Evolutionary conservation across 2,888 invertebrate genomes (phyloP).

Genomic region (Philaethria dido): DNA sequence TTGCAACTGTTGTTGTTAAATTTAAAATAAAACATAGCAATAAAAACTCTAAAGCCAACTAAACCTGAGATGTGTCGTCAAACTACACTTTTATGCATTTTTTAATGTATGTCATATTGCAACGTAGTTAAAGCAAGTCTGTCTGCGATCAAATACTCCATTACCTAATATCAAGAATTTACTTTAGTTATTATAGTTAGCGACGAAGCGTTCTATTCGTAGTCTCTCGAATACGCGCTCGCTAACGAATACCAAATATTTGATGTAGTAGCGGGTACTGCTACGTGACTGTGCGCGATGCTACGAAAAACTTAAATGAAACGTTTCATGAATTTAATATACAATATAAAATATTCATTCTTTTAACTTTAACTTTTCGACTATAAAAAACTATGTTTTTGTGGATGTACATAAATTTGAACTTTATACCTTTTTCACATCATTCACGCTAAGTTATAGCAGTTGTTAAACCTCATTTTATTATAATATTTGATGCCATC

Average conservation of each 20-base stretch:
- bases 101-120: constrained; percentile 25
- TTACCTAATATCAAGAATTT: background rate
- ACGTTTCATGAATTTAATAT: constrained; percentile 28
- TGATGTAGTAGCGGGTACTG: background rate
- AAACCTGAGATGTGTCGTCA: constrained; percentile 17
- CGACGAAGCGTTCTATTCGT: background rate
- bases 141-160: constrained; percentile 6
- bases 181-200: constrained; percentile 11
- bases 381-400: constrained; percentile 15
- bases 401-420: constrained; percentile 17
- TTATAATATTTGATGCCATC: background rate
- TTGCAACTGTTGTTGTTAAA: constrained; percentile 9
- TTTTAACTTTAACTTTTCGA: constrained; percentile 1
- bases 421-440: constrained; percentile 1
- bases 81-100: constrained; percentile 22
- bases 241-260: constrained; percentile 1
- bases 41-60: constrained; percentile 15
- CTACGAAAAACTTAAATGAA: constrained; percentile 18
- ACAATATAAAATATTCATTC: constrained; percentile 13
- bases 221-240: constrained; percentile 7
- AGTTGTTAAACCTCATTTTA: background rate
- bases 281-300: constrained; percentile 27
- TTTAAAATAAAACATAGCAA: constrained; percentile 16
- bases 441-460: constrained; percentile 5
- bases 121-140: constrained; percentile 12